These are phyloP conservation scores for Chloroclysta siterata DNA, from an alignment of 2,888 invertebrate species.

Conservation along the genomic window DNA sequence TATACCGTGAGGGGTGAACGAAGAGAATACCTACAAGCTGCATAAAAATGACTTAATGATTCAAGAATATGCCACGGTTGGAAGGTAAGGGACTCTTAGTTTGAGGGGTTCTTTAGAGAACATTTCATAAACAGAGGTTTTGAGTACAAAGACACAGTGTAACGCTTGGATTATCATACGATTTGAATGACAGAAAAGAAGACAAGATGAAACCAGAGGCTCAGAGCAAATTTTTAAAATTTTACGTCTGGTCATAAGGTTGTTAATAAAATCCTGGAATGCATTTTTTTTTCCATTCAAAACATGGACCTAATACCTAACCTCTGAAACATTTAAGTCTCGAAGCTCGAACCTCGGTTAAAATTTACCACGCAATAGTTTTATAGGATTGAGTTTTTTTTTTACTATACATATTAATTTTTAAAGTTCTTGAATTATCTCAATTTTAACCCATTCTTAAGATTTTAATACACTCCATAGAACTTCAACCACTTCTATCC, in stretches of 20 bases:
- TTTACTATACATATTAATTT: too few species aligned
- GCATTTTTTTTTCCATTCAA: too few species aligned
- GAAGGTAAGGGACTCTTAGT: slow-evolving; percentile 23
- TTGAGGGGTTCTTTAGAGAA: slow-evolving; percentile 15
- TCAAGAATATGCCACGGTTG: slow-evolving; percentile 27
- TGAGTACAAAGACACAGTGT: slow-evolving; percentile 18
- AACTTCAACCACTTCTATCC: background rate
- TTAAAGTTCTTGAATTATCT: too few species aligned
- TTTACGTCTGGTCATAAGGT: too few species aligned
- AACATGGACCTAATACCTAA: too few species aligned
- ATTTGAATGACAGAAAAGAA: slow-evolving; percentile 31
- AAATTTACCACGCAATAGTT: too few species aligned
- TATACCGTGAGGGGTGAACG: slow-evolving; percentile 21
- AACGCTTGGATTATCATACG: slow-evolving; percentile 31
- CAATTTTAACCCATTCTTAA: too few species aligned
- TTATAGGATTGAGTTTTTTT: too few species aligned
- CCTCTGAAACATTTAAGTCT: too few species aligned
- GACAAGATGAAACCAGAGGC: slow-evolving; percentile 3
- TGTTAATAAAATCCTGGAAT: too few species aligned
- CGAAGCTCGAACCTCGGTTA: too few species aligned
- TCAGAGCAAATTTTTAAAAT: background rate
- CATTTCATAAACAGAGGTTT: slow-evolving; percentile 20
- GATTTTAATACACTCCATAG: background rate
- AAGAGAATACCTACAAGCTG: slow-evolving; percentile 22
- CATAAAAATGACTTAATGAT: slow-evolving; percentile 31